Conservation (phyloP, 2,797 vertebrate genomes). For the Sebastes cheni region DNA sequence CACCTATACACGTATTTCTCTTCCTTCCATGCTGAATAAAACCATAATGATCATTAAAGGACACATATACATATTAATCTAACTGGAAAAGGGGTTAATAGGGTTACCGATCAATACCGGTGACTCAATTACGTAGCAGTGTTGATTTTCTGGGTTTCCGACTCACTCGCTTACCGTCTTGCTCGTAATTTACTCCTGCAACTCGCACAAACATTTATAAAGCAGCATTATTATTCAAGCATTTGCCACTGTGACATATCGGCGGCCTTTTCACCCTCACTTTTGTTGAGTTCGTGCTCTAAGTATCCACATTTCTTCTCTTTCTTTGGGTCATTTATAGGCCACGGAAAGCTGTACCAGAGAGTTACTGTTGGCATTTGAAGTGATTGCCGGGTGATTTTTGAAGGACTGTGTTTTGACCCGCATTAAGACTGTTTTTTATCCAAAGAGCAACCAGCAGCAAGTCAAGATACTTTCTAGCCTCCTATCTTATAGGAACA, state of each 20-base stretch:
- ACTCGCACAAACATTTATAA: neutral
- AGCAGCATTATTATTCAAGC: neutral
- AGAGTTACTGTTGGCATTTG: slow-evolving; percentile 26
- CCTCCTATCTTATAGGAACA: neutral
- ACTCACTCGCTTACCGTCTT: neutral
- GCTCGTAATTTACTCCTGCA: slow-evolving; percentile 4
- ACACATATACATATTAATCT: slow-evolving; percentile 20
- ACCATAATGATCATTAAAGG: slow-evolving; percentile 15
- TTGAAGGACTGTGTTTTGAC: slow-evolving; percentile 17
- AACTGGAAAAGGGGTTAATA: slow-evolving; percentile 15
- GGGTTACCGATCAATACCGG: slow-evolving; percentile 29
- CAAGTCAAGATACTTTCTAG: neutral
- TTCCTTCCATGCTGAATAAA: neutral
- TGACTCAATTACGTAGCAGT: slow-evolving; percentile 6
- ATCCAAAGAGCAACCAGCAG: neutral
- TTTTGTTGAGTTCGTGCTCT: neutral
- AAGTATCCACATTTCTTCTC: neutral
- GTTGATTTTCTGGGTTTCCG: neutral
- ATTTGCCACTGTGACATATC: slow-evolving; percentile 9
- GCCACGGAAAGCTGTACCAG: neutral
- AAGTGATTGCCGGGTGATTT: slow-evolving; percentile 8
- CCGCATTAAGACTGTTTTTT: slow-evolving; percentile 7
- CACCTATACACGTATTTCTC: slow-evolving; percentile 6
- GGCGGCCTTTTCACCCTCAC: slow-evolving; percentile 11
- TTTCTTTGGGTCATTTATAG: neutral